These are phyloP conservation scores for Dasyprocta punctata DNA, from an alignment of 2,113 vertebrate species.

Conservation along the genomic window DNA sequence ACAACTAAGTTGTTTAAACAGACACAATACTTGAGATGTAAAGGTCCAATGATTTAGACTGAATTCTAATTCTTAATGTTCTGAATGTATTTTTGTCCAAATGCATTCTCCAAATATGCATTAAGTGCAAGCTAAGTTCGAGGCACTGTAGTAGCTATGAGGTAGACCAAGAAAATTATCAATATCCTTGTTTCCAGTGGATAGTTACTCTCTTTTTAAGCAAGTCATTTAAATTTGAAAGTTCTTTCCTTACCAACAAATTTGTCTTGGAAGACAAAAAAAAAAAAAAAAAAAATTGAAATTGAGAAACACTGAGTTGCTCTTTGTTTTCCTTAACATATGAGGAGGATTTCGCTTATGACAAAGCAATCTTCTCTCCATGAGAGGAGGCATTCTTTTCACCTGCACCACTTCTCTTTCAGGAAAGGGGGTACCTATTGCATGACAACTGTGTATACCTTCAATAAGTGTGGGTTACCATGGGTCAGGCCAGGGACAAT, in stretches of 20 bases:
- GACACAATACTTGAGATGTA: neutral
- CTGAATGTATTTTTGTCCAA: neutral
- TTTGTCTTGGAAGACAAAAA: neutral
- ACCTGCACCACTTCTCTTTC: neutral
- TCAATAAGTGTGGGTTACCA: neutral
- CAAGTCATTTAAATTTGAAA: neutral
- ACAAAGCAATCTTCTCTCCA: neutral
- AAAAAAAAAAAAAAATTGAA: too few relatives aligned
- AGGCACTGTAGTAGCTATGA: neutral
- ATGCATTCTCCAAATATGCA: neutral
- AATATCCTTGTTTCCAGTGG: neutral
- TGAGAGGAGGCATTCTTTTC: neutral
- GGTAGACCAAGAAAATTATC: neutral
- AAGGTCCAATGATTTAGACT: neutral
- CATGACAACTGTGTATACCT: neutral
- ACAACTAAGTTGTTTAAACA: neutral
- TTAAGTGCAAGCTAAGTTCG: neutral
- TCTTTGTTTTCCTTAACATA: neutral
- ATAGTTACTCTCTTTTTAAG: neutral
- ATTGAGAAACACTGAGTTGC: neutral
- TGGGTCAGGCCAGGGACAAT: neutral
- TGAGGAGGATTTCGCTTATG: neutral
- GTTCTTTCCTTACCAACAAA: conserved; percentile 2
- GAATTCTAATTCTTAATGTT: neutral
- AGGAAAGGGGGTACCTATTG: neutral